Evolutionary conservation across 2,113 vertebrate genomes (phyloP).

Genomic region (Falcunculus frontatus): DNA sequence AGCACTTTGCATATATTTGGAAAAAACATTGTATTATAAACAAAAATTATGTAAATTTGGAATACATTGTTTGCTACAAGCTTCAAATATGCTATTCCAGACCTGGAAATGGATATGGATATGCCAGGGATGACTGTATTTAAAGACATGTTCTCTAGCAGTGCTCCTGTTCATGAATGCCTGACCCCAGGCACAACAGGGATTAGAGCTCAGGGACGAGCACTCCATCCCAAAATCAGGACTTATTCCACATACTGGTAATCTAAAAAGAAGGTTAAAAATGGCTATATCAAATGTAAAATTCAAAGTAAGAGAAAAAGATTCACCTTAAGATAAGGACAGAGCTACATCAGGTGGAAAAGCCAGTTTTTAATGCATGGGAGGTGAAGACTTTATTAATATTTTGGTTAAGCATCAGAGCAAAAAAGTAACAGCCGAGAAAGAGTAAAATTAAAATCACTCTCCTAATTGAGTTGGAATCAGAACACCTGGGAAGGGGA

Average conservation of each 20-base stretch:
- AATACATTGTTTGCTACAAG: neutral
- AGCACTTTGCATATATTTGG: neutral
- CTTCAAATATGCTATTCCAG: neutral
- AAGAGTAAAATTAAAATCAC: neutral
- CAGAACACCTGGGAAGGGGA: neutral
- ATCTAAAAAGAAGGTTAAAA: neutral
- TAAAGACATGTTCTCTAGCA: neutral
- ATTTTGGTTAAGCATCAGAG: neutral
- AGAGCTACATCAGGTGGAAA: neutral
- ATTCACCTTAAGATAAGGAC: neutral
- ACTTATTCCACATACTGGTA: neutral
- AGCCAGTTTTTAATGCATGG: neutral
- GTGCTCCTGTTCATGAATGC: neutral
- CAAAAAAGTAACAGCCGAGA: neutral
- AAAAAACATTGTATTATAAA: neutral
- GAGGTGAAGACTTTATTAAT: neutral
- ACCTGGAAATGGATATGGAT: neutral
- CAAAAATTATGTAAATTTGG: neutral
- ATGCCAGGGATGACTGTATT: neutral
- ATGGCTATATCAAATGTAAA: neutral
- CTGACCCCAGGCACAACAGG: neutral
- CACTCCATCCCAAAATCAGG: neutral
- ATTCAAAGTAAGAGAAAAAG: neutral
- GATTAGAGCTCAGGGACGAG: neutral
- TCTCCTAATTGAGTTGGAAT: neutral